Evolutionary conservation across 2,797 vertebrate species (phyloP).

Genomic region (Sebastes cheni): DNA sequence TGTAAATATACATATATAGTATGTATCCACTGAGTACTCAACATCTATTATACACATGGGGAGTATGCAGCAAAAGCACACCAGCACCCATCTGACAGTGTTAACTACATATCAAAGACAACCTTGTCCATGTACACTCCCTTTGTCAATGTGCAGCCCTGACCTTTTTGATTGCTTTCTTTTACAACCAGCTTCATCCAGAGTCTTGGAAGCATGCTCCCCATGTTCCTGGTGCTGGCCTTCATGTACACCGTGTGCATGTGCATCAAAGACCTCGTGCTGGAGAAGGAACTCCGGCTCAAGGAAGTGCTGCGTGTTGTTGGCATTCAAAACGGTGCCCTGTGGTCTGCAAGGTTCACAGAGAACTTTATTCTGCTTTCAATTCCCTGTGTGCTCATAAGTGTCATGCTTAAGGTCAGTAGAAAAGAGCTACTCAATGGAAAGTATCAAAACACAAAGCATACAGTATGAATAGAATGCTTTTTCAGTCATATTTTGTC

Average conservation of each 20-base stretch:
- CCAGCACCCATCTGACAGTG: background rate
- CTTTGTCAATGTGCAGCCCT: constrained; percentile 7
- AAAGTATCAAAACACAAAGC: constrained; percentile 62
- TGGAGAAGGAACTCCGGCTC: constrained; percentile 77
- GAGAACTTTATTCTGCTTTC: constrained; percentile 71
- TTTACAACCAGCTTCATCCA: constrained; percentile 75
- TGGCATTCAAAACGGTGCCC: constrained; percentile 65
- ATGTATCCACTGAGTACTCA: no score
- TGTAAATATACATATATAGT: no score
- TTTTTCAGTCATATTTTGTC: background rate
- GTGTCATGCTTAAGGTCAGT: constrained; percentile 83
- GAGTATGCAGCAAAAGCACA: background rate
- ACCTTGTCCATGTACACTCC: background rate
- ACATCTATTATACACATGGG: background rate
- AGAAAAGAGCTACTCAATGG: background rate
- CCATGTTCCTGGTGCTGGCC: constrained; percentile 84
- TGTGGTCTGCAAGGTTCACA: constrained; percentile 69
- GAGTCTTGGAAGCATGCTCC: constrained; percentile 73
- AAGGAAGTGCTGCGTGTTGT: constrained; percentile 75
- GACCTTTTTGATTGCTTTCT: constrained; percentile 52
- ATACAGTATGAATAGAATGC: background rate
- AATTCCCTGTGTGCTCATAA: constrained; percentile 76
- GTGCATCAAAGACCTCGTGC: constrained; percentile 80
- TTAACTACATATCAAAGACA: background rate
- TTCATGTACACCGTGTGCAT: constrained; percentile 74